Percentiles rank a stretch among this genome's conserved stretches.
Conservation (phyloP, 2,797 vertebrate genomes). For the Takifugu ocellatus region DNA sequence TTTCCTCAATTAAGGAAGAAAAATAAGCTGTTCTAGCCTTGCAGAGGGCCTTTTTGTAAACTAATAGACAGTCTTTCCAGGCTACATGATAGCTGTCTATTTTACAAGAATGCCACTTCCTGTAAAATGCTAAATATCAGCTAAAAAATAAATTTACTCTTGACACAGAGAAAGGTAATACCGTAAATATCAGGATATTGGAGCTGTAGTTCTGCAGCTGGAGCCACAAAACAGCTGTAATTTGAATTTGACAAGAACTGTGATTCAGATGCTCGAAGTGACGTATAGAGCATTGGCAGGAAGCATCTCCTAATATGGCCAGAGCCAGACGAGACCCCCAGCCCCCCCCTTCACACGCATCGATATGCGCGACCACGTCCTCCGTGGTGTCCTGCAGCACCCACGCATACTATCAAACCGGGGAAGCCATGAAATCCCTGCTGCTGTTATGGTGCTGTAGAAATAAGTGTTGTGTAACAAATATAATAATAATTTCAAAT, state of each 20-base stretch:
- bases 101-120: too few species aligned
- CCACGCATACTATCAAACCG: conserved; percentile 54
- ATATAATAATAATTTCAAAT: background rate
- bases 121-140: too few species aligned
- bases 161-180: too few species aligned
- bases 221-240: background rate
- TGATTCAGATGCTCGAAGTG: conserved; percentile 17
- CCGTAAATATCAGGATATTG: too few species aligned
- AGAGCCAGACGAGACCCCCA: conserved; percentile 38
- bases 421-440: conserved; percentile 60
- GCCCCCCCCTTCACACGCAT: conserved; percentile 7
- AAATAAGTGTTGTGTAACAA: background rate
- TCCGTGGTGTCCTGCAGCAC: conserved; percentile 47
- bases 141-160: too few species aligned
- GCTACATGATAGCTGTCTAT: too few species aligned
- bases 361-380: conserved; percentile 53
- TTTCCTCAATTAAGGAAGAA: too few species aligned
- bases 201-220: too few species aligned
- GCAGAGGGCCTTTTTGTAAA: too few species aligned
- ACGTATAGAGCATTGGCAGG: conserved; percentile 47
- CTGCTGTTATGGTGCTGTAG: conserved; percentile 22
- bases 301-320: conserved; percentile 73
- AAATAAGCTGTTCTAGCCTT: too few species aligned
- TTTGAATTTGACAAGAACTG: conserved; percentile 17
- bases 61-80: too few species aligned